Evolutionary conservation across 2,888 invertebrate species (phyloP), one percentile per base, ranked within the genome.

Genomic region (Amphipyra berbera): DNA sequence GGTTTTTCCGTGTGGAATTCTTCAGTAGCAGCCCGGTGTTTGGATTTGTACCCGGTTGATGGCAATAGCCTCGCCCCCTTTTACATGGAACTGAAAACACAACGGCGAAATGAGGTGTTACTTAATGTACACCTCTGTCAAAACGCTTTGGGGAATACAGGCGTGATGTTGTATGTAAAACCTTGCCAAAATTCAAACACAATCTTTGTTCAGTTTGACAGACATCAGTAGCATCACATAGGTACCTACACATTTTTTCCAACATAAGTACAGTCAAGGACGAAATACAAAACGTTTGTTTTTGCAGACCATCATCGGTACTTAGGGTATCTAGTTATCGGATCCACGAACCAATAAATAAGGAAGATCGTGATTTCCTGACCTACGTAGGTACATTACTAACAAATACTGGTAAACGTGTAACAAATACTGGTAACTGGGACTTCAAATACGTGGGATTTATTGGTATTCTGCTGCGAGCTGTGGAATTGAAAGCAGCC

Each of bases 321-420:
- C 78, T 77, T 79, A 77, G 56, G 60, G 58, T 73, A 78, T 78
- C 68, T 55, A 44, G 52, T 67, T 82, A 86, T 85, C 86, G 62
- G 84, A 85, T 82, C 67, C 85, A 85, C 86, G 86, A 84, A 72
- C 67, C 77, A 75, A 82, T 83, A 78, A 79, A 82, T 78, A 81
- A 78, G 79, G 77, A 75, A 67, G 66, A 80, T 81, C 83, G 81
- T 83, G 85, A 80, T 78, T 79, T 78, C 77, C 78, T 80, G 72
- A 76, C 78, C 75, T 63, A 63, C 68, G 62, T 61, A 53, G 59
- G 55, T 45, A 30, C 30, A 30, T 30, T 30, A 30, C 30, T 30
- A 37, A 33, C 41, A 27, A 55, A 68, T 47, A 35, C 14, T 68
- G 9, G 50, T 38, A 47, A 21, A 21, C 21, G 1, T 1, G 21